Base-by-base conservation (phyloP, 2,797 vertebrate genomes). In the Tamandua tetradactyla region DNA sequence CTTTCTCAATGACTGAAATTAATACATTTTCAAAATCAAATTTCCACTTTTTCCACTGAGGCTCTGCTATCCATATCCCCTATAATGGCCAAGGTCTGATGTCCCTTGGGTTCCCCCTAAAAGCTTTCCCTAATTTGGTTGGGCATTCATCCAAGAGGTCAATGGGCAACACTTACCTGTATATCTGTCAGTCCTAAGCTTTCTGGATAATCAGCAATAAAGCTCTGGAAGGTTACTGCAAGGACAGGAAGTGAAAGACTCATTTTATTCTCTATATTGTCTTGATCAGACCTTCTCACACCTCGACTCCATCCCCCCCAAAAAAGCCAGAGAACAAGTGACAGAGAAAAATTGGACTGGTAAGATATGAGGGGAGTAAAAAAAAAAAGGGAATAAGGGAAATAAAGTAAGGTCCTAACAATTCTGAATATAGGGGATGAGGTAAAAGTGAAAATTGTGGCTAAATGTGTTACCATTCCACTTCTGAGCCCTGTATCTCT, bases 1-100 rank as follows among this genome's bases (percentile, higher is more conserved):
- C 64, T 87, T 91, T 91, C 83, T 93, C 71, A 78, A n/a, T 81
- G 61, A 81, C n/a, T 83, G 6, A 82, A 89, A 11, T 75, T 71
- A 85, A 81, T 55, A 52, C 32, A 83, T 79, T 83, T 93, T 62
- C 78, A 83, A 89, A 95, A 47, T 78, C 40, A 78, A 47, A 83
- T 72, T 83, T 91, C 95, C 11, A 52, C 59, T 85, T 75, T 87
- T 59, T 66, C 37, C 42, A 44, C 27, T 47, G 44, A 47, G 44
- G 44, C 44, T 47, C 44, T 47, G 44, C 44, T 47, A 11, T 52
- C 15, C n/a, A n/a, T 18, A 68, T 35, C 18, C 66, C 35, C 35
- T 7, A 4, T 37, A 76, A 76, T 35, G 18, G 5, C n/a, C 49
- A 66, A 35, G 40, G 13, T 7, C 52, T 49, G 32, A 55, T 32